Evolutionary conservation across 2,888 invertebrate species (phyloP).

Genomic region (Torymus aiolomorphi): DNA sequence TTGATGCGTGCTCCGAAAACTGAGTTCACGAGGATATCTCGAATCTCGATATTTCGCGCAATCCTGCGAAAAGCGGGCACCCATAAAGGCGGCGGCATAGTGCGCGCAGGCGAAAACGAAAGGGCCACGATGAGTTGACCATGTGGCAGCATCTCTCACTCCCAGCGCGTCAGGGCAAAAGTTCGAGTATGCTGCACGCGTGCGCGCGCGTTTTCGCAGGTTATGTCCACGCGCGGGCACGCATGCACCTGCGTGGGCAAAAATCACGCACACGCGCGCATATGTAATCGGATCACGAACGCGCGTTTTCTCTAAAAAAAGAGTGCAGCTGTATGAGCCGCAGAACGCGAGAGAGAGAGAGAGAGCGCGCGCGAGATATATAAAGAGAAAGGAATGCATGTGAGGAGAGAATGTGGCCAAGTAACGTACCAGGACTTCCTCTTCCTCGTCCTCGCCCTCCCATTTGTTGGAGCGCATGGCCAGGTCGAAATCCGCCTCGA

Average conservation of each 20-base stretch:
- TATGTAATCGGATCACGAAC: too few relatives aligned
- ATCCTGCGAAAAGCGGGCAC: too few relatives aligned
- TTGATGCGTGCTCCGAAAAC: too few relatives aligned
- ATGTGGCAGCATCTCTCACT: constrained; percentile 61
- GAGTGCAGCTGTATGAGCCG: too few relatives aligned
- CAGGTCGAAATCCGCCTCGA: constrained; percentile 82
- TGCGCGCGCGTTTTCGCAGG: constrained; percentile 47
- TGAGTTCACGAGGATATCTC: too few relatives aligned
- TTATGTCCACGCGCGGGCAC: constrained; percentile 57
- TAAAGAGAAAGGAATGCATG: not conserved
- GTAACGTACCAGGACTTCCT: constrained; percentile 85
- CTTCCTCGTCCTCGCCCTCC: constrained; percentile 93
- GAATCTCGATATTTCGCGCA: too few relatives aligned
- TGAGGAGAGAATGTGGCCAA: not conserved
- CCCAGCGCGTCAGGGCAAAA: constrained; percentile 34
- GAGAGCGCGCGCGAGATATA: not conserved
- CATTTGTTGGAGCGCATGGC: constrained; percentile 84
- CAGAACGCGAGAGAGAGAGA: too few relatives aligned
- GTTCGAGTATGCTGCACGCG: not conserved
- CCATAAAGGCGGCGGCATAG: too few relatives aligned
- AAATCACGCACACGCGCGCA: too few relatives aligned
- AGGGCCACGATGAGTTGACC: constrained; percentile 55
- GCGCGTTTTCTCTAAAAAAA: too few relatives aligned
- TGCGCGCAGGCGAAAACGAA: too few relatives aligned
- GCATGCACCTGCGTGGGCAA: too few relatives aligned